Conservation (phyloP, 2,797 vertebrate genomes). For the Phataginus tricuspis region DNA sequence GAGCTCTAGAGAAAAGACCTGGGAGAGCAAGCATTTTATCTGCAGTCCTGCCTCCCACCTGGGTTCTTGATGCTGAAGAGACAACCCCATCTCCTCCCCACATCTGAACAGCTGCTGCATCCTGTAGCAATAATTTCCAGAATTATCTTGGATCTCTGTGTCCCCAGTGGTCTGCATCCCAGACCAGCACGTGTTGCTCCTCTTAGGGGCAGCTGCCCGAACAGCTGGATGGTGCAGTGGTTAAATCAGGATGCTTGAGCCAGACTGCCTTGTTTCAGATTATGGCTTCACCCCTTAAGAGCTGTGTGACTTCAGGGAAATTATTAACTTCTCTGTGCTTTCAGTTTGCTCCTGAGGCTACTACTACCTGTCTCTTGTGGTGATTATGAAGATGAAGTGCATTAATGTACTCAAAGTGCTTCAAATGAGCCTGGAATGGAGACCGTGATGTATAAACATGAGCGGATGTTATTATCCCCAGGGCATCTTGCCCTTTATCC, state of each 20-base stretch:
- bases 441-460: rapidly evolving
- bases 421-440: background rate
- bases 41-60: background rate
- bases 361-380: rapidly evolving
- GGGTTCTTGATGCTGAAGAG: background rate
- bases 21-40: background rate
- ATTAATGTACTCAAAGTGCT: background rate
- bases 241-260: background rate
- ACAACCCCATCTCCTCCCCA: background rate
- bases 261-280: background rate
- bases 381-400: background rate
- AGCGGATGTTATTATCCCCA: background rate
- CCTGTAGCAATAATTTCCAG: background rate
- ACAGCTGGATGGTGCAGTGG: background rate
- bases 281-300: background rate
- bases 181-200: background rate
- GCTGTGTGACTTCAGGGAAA: background rate
- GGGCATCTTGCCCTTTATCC: background rate
- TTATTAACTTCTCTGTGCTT: background rate
- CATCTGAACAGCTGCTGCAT: background rate
- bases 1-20: background rate
- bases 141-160: background rate
- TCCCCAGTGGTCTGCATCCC: background rate
- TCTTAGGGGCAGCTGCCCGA: background rate
- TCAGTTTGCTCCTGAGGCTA: background rate